Conservation (phyloP, 2,797 vertebrate species). For the Urosaurus nigricauda region DNA sequence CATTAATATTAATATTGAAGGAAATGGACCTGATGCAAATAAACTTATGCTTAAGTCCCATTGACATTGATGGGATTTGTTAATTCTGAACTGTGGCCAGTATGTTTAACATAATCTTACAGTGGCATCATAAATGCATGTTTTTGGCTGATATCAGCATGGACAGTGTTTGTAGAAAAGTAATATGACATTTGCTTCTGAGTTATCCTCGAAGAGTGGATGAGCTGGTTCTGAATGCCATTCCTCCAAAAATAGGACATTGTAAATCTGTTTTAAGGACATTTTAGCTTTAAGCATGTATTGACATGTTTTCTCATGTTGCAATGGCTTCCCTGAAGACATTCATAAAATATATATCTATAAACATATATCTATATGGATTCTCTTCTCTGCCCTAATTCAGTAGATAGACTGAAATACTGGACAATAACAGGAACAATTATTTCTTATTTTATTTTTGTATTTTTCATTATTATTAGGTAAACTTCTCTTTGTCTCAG, state of each 20-base stretch:
- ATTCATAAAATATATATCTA: slow-evolving; percentile 7
- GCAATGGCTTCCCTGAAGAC: slow-evolving; percentile 9
- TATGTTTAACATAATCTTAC: background rate
- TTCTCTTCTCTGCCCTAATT: slow-evolving; percentile 13
- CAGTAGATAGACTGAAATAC: background rate
- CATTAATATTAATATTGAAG: background rate
- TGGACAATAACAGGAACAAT: background rate
- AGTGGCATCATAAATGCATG: background rate
- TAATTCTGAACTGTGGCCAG: background rate
- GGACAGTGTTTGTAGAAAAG: background rate
- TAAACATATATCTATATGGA: slow-evolving; percentile 4
- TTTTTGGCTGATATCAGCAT: background rate
- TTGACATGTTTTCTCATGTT: slow-evolving; percentile 1
- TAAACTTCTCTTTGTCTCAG: background rate
- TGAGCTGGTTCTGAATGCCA: background rate
- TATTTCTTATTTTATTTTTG: background rate
- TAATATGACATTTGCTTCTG: background rate
- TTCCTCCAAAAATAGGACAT: background rate
- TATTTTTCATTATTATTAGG: background rate
- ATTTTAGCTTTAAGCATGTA: slow-evolving; percentile 11
- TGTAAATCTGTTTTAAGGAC: slow-evolving; percentile 7
- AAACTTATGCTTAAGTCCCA: background rate
- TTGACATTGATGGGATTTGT: background rate
- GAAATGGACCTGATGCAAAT: background rate
- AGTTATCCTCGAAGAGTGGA: background rate